These are phyloP conservation scores for Heliconius ismenius DNA, from an alignment of 2,888 invertebrate species.

Conservation along the genomic window DNA sequence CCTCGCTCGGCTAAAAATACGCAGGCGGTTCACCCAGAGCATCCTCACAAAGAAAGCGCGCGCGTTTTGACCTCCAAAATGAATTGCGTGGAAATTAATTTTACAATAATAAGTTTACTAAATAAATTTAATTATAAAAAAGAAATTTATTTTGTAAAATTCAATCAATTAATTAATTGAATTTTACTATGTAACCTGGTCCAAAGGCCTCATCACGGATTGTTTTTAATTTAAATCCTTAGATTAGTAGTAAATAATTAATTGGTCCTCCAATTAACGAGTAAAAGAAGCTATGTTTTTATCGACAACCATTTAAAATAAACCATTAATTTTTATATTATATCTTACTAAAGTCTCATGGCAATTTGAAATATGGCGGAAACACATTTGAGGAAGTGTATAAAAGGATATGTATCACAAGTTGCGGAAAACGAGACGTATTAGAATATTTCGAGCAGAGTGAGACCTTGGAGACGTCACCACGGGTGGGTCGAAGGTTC, in stretches of 20 bases:
- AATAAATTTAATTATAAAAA: too few relatives aligned
- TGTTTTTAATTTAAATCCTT: neutral
- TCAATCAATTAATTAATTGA: too few relatives aligned
- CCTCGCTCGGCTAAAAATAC: slow-evolving; percentile 79
- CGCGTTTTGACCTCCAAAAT: slow-evolving; percentile 70
- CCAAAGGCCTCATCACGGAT: neutral
- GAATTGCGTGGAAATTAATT: slow-evolving; percentile 39
- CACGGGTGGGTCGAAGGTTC: slow-evolving; percentile 59
- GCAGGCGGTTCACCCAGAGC: slow-evolving; percentile 69
- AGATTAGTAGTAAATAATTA: neutral
- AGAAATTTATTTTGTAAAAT: too few relatives aligned
- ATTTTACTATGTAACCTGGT: too few relatives aligned
- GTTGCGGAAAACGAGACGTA: slow-evolving; percentile 39
- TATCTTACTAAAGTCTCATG: neutral
- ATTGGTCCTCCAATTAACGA: neutral
- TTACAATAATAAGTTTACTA: slow-evolving; percentile 2
- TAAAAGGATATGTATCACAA: slow-evolving; percentile 37
- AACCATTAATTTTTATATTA: neutral
- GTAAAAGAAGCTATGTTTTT: neutral
- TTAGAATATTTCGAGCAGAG: slow-evolving; percentile 39
- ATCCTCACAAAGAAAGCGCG: slow-evolving; percentile 76
- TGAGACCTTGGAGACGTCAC: slow-evolving; percentile 54
- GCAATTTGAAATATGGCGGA: neutral
- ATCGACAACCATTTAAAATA: too few relatives aligned
- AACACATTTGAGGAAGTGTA: slow-evolving; percentile 30